These are phyloP conservation scores for Hydraecia micacea DNA, from an alignment of 2,888 invertebrate genomes.

Conservation along the genomic window DNA sequence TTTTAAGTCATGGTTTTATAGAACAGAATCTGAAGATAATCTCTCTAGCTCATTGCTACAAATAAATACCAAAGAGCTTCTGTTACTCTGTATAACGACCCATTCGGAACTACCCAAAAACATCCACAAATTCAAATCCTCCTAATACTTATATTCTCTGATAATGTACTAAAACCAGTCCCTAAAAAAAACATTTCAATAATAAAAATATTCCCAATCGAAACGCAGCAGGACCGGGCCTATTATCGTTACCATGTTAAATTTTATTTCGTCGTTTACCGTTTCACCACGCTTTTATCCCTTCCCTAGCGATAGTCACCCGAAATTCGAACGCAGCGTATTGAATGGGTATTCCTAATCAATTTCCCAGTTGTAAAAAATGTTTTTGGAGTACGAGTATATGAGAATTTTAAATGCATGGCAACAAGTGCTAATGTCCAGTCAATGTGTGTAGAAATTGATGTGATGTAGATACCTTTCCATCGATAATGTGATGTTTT, in stretches of 20 bases:
- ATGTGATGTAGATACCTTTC: not conserved
- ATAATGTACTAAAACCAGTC: conserved; percentile 52
- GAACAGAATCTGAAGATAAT: not conserved
- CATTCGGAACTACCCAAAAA: conserved; percentile 3
- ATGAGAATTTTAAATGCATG: not conserved
- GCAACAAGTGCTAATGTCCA: not conserved
- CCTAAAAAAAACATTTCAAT: conserved; percentile 36
- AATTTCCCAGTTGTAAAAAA: conserved; percentile 45
- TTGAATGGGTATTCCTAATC: conserved; percentile 49
- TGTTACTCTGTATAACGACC: not conserved
- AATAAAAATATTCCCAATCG: conserved; percentile 64
- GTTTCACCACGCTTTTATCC: conserved; percentile 58
- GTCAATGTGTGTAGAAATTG: not conserved
- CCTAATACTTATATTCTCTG: conserved; percentile 23
- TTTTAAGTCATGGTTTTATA: not conserved
- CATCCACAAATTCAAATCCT: conserved; percentile 11
- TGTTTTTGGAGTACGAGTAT: not conserved
- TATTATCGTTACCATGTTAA: conserved; percentile 71
- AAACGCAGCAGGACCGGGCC: conserved; percentile 50
- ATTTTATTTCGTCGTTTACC: conserved; percentile 68
- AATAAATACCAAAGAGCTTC: not conserved
- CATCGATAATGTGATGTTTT: not conserved
- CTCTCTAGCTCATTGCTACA: not conserved
- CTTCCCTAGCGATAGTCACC: conserved; percentile 33
- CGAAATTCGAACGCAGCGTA: conserved; percentile 45